phyloP scores from a whole-genome alignment of 2,888 invertebrate species.

The Hypomecis atomaria region DNA sequence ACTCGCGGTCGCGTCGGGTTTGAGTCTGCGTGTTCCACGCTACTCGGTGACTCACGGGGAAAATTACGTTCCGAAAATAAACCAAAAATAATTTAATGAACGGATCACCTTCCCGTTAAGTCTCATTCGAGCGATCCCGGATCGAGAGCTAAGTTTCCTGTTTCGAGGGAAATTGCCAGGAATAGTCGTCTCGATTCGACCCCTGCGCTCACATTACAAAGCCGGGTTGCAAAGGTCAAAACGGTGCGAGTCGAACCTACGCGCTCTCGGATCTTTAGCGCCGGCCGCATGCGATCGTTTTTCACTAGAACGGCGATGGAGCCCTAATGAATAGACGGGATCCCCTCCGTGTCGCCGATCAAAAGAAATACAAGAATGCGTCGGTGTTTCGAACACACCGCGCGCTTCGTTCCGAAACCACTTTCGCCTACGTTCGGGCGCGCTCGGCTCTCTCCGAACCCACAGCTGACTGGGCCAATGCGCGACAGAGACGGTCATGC shows the following conservation, averaged over 20 bases:
- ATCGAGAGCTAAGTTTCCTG: conserved; percentile 9
- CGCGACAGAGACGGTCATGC: conserved; percentile 60
- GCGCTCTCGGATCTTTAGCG: conserved; percentile 30
- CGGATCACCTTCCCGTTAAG: conserved; percentile 17
- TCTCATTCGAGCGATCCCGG: conserved; percentile 8
- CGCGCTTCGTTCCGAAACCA: conserved; percentile 74
- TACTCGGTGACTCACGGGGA: conserved; percentile 21
- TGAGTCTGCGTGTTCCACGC: conserved; percentile 19
- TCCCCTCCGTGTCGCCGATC: conserved; percentile 40
- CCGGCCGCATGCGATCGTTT: conserved; percentile 25
- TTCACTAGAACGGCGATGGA: conserved; percentile 39
- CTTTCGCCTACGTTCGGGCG: conserved; percentile 77
- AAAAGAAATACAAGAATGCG: conserved; percentile 64
- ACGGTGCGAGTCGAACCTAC: conserved; percentile 21
- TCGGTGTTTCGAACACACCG: conserved; percentile 56
- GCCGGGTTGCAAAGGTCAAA: conserved; percentile 33
- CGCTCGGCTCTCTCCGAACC: conserved; percentile 71
- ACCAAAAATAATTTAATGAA: conserved; percentile 16
- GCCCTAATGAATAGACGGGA: conserved; percentile 50
- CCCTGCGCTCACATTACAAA: conserved; percentile 17
- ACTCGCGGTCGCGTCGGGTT: conserved; percentile 3
- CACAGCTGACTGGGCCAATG: conserved; percentile 79
- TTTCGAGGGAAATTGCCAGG: conserved; percentile 10
- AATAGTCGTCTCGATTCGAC: not conserved
- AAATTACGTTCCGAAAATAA: conserved; percentile 24